Conservation (phyloP, 37 sponge, comb jelly and placozoan species). For the Bolinopsis microptera region DNA sequence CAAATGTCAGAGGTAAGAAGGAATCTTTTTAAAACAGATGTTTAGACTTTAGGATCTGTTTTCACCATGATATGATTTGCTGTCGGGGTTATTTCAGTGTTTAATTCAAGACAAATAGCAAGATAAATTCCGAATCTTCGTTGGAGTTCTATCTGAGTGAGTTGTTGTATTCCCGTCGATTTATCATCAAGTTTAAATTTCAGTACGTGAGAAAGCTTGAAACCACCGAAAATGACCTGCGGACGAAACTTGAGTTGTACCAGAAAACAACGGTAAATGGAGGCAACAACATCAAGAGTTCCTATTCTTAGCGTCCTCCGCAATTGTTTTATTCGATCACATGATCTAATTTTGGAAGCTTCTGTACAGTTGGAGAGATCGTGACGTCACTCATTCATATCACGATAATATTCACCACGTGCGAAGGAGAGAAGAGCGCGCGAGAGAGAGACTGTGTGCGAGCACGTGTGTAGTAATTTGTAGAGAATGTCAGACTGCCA, state of each 20-base stretch:
- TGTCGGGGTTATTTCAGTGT: too few relatives aligned
- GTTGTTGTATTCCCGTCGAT: too few relatives aligned
- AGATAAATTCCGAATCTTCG: too few relatives aligned
- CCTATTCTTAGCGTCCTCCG: not conserved
- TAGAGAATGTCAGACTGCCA: not conserved
- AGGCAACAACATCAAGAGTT: not conserved
- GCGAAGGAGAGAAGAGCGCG: not conserved
- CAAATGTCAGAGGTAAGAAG: slow-evolving; percentile 58
- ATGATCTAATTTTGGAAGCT: not conserved
- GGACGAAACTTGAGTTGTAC: slow-evolving; percentile 27
- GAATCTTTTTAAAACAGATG: not conserved
- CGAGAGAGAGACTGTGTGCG: not conserved
- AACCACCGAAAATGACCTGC: slow-evolving; percentile 21
- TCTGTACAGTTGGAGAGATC: not conserved
- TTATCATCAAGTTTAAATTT: too few relatives aligned
- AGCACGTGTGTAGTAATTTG: not conserved
- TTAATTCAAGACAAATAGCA: too few relatives aligned
- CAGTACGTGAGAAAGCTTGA: slow-evolving; percentile 63
- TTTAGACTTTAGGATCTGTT: too few relatives aligned
- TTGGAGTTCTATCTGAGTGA: too few relatives aligned
- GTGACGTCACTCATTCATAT: slow-evolving; percentile 42
- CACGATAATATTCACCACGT: not conserved
- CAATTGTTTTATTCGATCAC: not conserved
- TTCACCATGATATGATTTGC: too few relatives aligned
- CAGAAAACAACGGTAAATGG: slow-evolving; percentile 66